phyloP scores from a whole-genome alignment of 2,888 invertebrate genomes.

The Tipula helvola region DNA sequence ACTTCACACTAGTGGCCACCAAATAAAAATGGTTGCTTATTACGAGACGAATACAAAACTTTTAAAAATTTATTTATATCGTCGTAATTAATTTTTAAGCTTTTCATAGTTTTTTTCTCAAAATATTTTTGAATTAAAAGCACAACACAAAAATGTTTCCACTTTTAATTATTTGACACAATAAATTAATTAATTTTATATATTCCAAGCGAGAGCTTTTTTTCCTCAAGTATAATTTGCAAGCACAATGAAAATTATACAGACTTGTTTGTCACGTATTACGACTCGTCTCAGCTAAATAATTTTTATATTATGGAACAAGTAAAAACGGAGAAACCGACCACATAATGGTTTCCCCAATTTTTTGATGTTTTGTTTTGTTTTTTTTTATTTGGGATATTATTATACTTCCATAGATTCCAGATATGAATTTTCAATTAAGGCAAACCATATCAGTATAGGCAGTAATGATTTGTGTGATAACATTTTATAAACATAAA shows the following conservation, averaged over 20 bases:
- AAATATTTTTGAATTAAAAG: neutral
- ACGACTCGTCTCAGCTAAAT: neutral
- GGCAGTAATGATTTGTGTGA: neutral
- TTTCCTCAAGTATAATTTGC: neutral
- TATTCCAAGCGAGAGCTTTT: neutral
- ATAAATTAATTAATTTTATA: neutral
- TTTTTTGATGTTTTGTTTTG: neutral
- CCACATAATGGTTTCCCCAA: neutral
- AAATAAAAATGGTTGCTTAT: neutral
- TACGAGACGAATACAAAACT: neutral
- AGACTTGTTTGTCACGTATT: neutral
- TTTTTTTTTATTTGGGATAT: neutral
- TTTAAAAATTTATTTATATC: neutral
- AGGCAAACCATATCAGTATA: neutral
- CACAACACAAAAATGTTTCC: neutral
- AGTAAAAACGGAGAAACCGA: neutral
- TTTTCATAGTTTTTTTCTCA: neutral
- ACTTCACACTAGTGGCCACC: neutral
- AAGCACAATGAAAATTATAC: neutral
- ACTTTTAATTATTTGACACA: neutral
- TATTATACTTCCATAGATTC: neutral
- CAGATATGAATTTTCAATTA: slow-evolving; percentile 4
- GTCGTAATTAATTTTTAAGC: neutral
- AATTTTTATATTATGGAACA: neutral
- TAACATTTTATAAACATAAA: neutral